phyloP scores from a whole-genome alignment of 2,113 vertebrate species.

The Rhea pennata region DNA sequence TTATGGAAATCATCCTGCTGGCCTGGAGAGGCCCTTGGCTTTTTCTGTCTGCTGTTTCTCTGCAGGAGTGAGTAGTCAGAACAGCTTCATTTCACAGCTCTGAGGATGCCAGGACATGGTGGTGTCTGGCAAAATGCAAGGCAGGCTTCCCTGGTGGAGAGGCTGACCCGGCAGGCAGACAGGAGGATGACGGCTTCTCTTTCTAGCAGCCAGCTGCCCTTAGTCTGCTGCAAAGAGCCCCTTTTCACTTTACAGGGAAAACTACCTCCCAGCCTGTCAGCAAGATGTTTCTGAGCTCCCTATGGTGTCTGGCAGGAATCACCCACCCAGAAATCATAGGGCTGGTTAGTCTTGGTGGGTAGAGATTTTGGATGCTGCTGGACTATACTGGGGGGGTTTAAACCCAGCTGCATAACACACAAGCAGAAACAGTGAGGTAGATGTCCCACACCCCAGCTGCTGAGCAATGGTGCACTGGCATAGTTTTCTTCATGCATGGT shows the following conservation, averaged over 20 bases:
- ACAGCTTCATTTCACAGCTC: background rate
- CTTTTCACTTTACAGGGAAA: background rate
- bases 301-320: background rate
- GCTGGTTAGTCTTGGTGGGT: background rate
- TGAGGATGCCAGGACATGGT: accelerated
- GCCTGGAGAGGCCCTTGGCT: background rate
- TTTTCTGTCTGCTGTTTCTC: background rate
- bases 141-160: background rate
- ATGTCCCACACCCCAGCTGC: background rate
- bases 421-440: background rate
- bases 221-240: background rate
- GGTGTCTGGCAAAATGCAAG: background rate
- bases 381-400: background rate
- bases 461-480: background rate
- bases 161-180: background rate
- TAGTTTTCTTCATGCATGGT: accelerated
- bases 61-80: background rate
- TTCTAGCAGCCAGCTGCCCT: background rate
- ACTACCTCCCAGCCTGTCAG: background rate
- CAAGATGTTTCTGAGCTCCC: background rate
- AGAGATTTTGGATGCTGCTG: background rate
- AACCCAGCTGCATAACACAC: background rate
- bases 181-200: background rate
- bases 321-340: background rate
- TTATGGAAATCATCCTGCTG: background rate